Percentiles rank a stretch among this genome's conserved stretches.
These are phyloP conservation scores for Ellobium chinense DNA, from an alignment of 2,888 invertebrate genomes.

Conservation along the genomic window DNA sequence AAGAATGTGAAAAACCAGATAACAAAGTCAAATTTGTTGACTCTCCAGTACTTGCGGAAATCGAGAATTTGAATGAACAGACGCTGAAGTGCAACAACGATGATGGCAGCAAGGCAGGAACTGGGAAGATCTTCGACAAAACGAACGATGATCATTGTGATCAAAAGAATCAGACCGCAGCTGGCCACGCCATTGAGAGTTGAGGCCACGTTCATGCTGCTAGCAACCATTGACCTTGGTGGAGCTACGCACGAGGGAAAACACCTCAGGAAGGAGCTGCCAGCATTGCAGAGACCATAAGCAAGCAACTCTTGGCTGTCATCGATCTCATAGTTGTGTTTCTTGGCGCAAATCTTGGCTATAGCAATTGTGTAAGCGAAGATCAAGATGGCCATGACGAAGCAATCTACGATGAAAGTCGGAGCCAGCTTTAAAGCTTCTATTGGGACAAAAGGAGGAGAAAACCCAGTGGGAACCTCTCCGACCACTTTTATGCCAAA, in stretches of 20 bases:
- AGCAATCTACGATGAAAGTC: constrained; percentile 69
- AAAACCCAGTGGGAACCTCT: constrained; percentile 69
- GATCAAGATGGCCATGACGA: constrained; percentile 73
- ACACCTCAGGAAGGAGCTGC: constrained; percentile 78
- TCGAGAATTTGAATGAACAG: constrained; percentile 85
- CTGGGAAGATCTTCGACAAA: constrained; percentile 74
- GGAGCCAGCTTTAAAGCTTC: constrained; percentile 58
- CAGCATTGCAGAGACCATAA: constrained; percentile 77
- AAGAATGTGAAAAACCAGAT: constrained; percentile 74
- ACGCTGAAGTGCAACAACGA: constrained; percentile 79
- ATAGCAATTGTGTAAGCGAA: constrained; percentile 76
- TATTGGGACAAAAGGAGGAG: constrained; percentile 67
- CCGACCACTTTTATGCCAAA: constrained; percentile 67
- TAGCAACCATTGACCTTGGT: constrained; percentile 74
- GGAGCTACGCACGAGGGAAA: constrained; percentile 79
- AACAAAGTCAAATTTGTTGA: constrained; percentile 88
- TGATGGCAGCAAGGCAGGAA: constrained; percentile 78
- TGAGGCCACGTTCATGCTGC: constrained; percentile 73
- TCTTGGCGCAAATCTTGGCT: constrained; percentile 79
- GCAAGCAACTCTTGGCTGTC: constrained; percentile 79
- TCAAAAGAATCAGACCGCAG: constrained; percentile 70
- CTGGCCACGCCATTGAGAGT: constrained; percentile 70
- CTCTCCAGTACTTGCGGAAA: constrained; percentile 85
- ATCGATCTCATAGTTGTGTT: constrained; percentile 76
- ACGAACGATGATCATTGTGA: constrained; percentile 72